Base-by-base conservation (phyloP, 2,113 vertebrate genomes). In the Pelobates fuscus region DNA sequence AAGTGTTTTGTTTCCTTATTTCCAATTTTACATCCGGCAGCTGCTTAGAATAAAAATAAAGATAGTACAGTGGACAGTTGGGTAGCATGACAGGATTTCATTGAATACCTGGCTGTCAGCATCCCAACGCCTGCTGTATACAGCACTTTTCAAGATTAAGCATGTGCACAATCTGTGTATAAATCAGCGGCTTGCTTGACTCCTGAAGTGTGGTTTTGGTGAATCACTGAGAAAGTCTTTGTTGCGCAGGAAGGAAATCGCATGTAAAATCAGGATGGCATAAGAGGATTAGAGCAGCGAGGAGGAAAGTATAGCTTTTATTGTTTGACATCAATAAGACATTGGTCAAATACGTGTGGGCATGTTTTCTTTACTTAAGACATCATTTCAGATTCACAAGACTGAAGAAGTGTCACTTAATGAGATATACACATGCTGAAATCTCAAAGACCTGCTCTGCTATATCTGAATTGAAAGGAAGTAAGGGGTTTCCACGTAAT, bases 181-280 rank as follows among this genome's bases (percentile, higher is more conserved):
- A n/a, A n/a, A n/a, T n/a, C n/a, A n/a, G n/a, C n/a, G n/a, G n/a
- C n/a, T n/a, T n/a, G 32, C 32, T 37, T 37, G 10, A 37, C 32
- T 37, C 32, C n/a, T n/a, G n/a, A n/a, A n/a, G n/a, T n/a, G 32
- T 37, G 32, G 32, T 37, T 37, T 37, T 37, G 32, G 32, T 37
- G 32, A 37, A 37, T 2, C n/a, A n/a, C n/a, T n/a, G n/a, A 70
- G 8, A 44, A 70, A 70, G 37, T 17, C 30, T 58, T 59, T 59
- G 23, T 60, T 27, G 32, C 59, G 8, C 11, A 23, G 54, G 25
- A 10, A 70, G 30, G 17, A 70, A 70, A 71, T 58, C n/a, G n/a
- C 2, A 15, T 61, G 69, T 71, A 37, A 71, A 71, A 71, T 61
- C 69, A 71, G 57, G 69, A 71, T 46, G 55, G 57, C 69, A 61